Evolutionary conservation across 2,888 invertebrate species (phyloP).

Genomic region (Slavum lentiscoides): DNA sequence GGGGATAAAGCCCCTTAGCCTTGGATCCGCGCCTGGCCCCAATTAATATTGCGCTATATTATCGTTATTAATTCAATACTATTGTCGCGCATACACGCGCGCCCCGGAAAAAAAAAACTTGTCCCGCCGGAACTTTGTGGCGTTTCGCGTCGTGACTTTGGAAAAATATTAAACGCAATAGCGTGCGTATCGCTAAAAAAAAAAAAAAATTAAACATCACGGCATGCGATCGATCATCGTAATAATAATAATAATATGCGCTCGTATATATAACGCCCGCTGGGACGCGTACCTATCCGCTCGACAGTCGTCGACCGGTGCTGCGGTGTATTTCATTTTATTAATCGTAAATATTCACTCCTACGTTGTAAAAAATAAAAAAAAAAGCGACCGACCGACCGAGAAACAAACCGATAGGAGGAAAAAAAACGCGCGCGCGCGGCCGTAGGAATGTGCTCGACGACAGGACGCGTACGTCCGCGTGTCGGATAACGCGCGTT

Average conservation of each 20-base stretch:
- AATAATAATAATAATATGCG: too few relatives aligned
- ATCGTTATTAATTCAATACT: too few relatives aligned
- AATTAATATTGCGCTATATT: too few relatives aligned
- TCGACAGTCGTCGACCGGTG: neutral
- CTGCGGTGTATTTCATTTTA: neutral
- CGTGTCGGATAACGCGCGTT: neutral
- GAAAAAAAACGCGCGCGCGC: neutral
- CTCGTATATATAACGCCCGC: neutral
- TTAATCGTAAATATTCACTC: slow-evolving; percentile 27
- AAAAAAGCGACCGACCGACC: too few relatives aligned
- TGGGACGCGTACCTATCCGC: neutral
- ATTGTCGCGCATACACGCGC: neutral
- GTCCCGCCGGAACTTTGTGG: neutral
- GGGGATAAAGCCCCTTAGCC: too few relatives aligned
- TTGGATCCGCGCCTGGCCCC: too few relatives aligned
- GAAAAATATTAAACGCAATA: neutral
- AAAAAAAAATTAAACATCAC: too few relatives aligned
- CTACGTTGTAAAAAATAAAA: neutral
- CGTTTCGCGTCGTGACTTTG: neutral
- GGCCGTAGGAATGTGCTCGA: slow-evolving; percentile 6
- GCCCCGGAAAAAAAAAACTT: neutral
- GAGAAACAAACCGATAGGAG: neutral
- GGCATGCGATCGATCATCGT: neutral
- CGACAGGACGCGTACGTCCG: slow-evolving; percentile 10
- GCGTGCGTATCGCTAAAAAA: neutral